Conservation (phyloP, 2,888 invertebrate species). For the Dynastes hyllus region DNA sequence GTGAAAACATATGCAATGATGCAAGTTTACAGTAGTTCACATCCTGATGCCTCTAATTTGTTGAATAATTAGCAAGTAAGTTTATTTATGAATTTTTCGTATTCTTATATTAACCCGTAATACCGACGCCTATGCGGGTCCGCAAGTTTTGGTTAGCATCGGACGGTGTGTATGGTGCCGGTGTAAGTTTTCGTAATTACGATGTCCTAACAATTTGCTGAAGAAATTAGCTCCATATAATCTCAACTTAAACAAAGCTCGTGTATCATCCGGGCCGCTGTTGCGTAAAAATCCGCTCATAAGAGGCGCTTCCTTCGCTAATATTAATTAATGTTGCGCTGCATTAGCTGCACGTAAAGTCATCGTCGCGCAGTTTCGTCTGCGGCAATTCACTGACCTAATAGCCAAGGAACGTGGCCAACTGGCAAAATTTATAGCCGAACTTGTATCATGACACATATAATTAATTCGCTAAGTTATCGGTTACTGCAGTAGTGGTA, state of each 20-base stretch:
- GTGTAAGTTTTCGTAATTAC: background rate
- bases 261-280: background rate
- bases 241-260: slow-evolving; percentile 1
- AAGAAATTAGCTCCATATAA: slow-evolving; percentile 20
- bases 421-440: slow-evolving; percentile 36
- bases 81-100: too few species aligned
- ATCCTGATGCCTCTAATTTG: too few species aligned
- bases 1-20: too few species aligned
- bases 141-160: too few species aligned
- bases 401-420: slow-evolving; percentile 41
- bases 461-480: slow-evolving; percentile 45
- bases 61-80: too few species aligned
- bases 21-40: too few species aligned
- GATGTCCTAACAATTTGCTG: background rate
- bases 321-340: slow-evolving; percentile 31
- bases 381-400: slow-evolving; percentile 43
- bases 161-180: background rate
- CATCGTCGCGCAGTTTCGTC: slow-evolving; percentile 2
- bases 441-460: slow-evolving; percentile 33
- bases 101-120: too few species aligned
- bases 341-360: slow-evolving; percentile 43
- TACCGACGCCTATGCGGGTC: too few species aligned
- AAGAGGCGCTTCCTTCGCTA: background rate
- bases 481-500: slow-evolving; percentile 11
- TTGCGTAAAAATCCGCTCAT: background rate